A percentile compares a stretch with the other conserved stretches of the same genome.
Evolutionary conservation across 2,113 vertebrate genomes (phyloP).

Genomic region (Zosterops lateralis): DNA sequence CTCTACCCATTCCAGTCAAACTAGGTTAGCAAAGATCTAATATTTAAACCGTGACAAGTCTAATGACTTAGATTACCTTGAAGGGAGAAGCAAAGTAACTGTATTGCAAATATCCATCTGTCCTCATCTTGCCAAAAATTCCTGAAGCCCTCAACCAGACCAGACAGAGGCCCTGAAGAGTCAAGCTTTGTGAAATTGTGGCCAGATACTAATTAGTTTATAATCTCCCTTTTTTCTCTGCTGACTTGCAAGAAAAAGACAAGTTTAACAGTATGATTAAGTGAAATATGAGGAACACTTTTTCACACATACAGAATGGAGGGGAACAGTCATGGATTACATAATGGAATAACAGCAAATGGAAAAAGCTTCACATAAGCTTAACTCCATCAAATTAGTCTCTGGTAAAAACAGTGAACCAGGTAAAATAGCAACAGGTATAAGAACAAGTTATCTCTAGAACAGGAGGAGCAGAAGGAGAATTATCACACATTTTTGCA

Average conservation of each 20-base stretch:
- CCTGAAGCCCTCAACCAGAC: not conserved
- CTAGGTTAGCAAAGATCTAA: not conserved
- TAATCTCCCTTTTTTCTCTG: not conserved
- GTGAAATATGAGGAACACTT: not conserved
- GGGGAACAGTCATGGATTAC: not conserved
- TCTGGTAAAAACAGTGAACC: not conserved
- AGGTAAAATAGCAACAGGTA: not conserved
- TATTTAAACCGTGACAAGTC: not conserved
- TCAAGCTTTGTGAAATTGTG: not conserved
- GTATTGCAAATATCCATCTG: not conserved
- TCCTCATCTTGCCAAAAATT: not conserved
- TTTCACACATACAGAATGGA: not conserved
- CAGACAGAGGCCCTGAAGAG: not conserved
- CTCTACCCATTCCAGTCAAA: not conserved
- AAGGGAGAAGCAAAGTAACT: not conserved
- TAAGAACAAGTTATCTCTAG: not conserved
- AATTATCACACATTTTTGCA: not conserved
- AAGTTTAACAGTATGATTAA: not conserved
- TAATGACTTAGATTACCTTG: not conserved
- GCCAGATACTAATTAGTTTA: not conserved
- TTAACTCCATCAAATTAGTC: not conserved
- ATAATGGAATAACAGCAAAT: not conserved
- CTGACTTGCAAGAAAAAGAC: not conserved
- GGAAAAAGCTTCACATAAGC: not conserved
- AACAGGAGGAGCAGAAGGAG: not conserved